phyloP scores from a whole-genome alignment of 2,888 invertebrate genomes.

The Thera obeliscata region DNA sequence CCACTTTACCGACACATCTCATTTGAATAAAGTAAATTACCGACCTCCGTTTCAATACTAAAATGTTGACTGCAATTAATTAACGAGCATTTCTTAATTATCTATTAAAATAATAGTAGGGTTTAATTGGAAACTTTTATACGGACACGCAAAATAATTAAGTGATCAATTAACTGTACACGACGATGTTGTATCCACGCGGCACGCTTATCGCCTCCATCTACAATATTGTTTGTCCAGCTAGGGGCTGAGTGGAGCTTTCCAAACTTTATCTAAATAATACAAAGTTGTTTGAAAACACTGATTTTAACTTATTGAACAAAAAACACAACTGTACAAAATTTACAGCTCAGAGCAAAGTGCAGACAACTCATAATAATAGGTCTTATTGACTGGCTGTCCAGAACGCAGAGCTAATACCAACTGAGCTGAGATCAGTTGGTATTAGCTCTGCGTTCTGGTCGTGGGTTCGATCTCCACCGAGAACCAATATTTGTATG shows the following conservation, averaged over 20 bases:
- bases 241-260: constrained; percentile 49
- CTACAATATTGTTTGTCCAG: constrained; percentile 62
- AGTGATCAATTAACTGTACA: constrained; percentile 80
- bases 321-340: not conserved
- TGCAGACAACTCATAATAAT: not conserved
- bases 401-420: too few relatives aligned
- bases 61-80: constrained; percentile 76
- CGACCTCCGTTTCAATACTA: constrained; percentile 61
- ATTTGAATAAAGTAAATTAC: constrained; percentile 82
- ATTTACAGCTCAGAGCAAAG: not conserved
- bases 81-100: constrained; percentile 79
- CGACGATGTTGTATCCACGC: constrained; percentile 64
- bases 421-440: too few relatives aligned
- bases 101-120: constrained; percentile 78
- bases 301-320: too few relatives aligned
- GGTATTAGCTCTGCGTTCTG: too few relatives aligned
- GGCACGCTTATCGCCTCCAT: constrained; percentile 63
- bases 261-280: constrained; percentile 6
- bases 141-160: constrained; percentile 80
- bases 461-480: too few relatives aligned
- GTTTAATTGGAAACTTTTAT: constrained; percentile 78
- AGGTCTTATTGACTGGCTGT: too few relatives aligned
- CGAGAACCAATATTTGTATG: too few relatives aligned
- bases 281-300: not conserved
- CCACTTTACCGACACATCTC: constrained; percentile 74